A percentile compares a stretch with the other conserved stretches of the same genome.
Evolutionary conservation across 2,797 vertebrate genomes (phyloP).

Genomic region (Varecia variegata): DNA sequence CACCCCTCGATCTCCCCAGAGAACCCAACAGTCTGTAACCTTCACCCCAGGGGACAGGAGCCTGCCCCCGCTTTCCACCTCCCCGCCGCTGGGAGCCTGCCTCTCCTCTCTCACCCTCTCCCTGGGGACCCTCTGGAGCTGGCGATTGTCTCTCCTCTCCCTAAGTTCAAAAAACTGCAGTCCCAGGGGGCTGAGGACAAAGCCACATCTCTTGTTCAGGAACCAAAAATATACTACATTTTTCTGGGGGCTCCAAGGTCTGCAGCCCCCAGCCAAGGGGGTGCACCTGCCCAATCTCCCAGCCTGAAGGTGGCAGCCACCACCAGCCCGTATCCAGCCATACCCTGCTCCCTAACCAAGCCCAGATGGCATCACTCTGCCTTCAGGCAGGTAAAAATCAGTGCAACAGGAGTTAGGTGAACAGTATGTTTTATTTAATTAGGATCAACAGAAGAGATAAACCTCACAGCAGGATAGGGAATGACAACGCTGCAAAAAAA

Average conservation of each 20-base stretch:
- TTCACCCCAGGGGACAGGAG: not conserved
- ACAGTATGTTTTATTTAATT: constrained; percentile 86
- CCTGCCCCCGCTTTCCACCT: not conserved
- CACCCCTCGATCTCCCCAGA: not conserved
- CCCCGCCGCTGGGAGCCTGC: not conserved
- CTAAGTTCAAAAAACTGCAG: constrained; percentile 41
- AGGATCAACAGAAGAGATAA: constrained; percentile 85
- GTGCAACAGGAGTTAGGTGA: constrained; percentile 76
- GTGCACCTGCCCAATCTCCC: not conserved
- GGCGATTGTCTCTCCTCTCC: not conserved
- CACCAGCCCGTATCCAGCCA: constrained; percentile 29
- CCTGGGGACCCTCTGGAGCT: not conserved
- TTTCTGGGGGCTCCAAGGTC: not conserved
- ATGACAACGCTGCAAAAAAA: constrained; percentile 83
- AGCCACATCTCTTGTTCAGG: not conserved
- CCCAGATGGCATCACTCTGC: constrained; percentile 62
- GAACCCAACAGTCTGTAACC: not conserved
- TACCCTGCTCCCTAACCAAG: constrained; percentile 61
- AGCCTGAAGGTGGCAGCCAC: not conserved
- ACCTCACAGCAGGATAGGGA: constrained; percentile 82
- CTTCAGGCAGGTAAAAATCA: constrained; percentile 82
- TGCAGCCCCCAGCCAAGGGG: not conserved
- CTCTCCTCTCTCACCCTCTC: not conserved
- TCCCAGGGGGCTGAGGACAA: not conserved
- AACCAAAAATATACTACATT: not conserved